Evolutionary conservation across 2,797 vertebrate genomes (phyloP).

Genomic region (Bovichtus diacanthus): DNA sequence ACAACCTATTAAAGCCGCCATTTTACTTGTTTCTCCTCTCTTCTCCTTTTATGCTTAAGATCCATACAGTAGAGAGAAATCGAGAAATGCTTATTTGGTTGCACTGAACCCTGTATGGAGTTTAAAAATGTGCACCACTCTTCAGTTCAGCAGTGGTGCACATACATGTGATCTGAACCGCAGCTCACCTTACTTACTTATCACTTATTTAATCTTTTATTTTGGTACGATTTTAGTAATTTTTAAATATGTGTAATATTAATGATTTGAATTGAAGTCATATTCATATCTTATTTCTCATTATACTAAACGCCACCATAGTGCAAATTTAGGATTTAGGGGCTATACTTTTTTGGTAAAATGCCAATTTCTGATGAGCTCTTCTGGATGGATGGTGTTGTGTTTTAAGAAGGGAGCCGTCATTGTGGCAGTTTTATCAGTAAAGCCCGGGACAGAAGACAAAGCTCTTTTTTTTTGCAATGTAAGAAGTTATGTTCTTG

Average conservation of each 20-base stretch:
- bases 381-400: background rate
- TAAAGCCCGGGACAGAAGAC: no score
- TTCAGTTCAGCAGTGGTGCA: background rate
- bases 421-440: background rate
- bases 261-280: background rate
- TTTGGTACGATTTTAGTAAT: background rate
- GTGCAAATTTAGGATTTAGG: slow-evolving; percentile 11
- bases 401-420: background rate
- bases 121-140: background rate
- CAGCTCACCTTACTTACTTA: no score
- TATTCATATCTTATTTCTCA: background rate
- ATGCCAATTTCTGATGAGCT: no score
- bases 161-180: no score
- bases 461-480: background rate
- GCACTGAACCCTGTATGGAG: background rate
- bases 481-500: background rate
- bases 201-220: background rate
- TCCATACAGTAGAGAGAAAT: background rate
- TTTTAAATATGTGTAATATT: no score
- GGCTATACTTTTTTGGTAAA: background rate
- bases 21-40: slow-evolving; percentile 46
- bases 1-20: slow-evolving; percentile 63
- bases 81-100: background rate
- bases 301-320: no score
- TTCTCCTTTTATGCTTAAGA: slow-evolving; percentile 13